Evolutionary conservation across 2,797 vertebrate genomes (phyloP), one percentile per base, ranked within the genome.

Genomic region (Coendou prehensilis): DNA sequence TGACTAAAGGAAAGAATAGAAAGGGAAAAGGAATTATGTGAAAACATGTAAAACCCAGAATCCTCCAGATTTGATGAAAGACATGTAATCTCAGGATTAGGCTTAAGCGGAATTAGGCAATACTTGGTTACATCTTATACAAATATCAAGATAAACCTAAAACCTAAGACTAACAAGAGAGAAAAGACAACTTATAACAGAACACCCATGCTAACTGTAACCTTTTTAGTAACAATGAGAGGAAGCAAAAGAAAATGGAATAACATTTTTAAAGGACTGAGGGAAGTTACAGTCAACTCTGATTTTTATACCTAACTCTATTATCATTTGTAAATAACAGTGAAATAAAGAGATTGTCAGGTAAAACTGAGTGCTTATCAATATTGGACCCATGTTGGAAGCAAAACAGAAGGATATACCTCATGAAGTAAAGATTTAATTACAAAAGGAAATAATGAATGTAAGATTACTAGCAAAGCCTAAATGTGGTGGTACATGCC

Each of bases 131-230:
- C 8, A 59, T 69, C 4, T 80, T 82, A 73, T 18, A 82, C 22
- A 73, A 92, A 67, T 95, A 71, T 33, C 28, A 64, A 81, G n/a
- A 84, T 28, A 47, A 92, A 37, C 23, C 67, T 22, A 83, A 84
- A 71, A 71, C 69, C 56, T 52, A 47, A 69, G 10, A 63, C 30
- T 56, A 23, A 47, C 8, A 63, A 50, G 26, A 93, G 9, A 71
- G 37, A 91, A 81, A 76, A 75, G 50, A 67, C 50, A 54, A 61
- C 1, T 2, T 59, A 2, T 50, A 17, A 67, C 7, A 17, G n/a
- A 79, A 41, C 52, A 94, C 45, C 14, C 28, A 41, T 17, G 17
- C 15, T 81, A 59, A 67, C 14, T 41, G 1, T 64, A 37, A 37
- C 28, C 6, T 57, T 91, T 54, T 87, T 50, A 50, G 9, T 57